phyloP scores from a whole-genome alignment of 2,888 invertebrate genomes.

The Frankliniella intonsa region DNA sequence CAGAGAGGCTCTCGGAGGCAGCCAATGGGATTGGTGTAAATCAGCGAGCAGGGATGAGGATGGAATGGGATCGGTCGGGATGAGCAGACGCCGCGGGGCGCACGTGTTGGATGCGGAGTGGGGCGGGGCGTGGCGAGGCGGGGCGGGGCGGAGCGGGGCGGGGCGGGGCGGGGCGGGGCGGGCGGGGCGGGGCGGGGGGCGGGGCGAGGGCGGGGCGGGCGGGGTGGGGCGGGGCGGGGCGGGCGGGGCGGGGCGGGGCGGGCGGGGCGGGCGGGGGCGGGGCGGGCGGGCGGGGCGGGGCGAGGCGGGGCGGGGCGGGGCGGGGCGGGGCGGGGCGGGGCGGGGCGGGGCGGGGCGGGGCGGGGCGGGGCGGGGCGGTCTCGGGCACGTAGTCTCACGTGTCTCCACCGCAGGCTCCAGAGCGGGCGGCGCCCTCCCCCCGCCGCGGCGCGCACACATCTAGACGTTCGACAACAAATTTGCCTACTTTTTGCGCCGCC shows the following conservation, averaged over 20 bases:
- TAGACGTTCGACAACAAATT: not conserved
- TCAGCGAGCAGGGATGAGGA: not conserved
- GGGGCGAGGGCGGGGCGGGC: not conserved
- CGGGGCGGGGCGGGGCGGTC: no score
- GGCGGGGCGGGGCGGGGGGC: not conserved
- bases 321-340: no score
- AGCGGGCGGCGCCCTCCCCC: not conserved
- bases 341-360: not conserved
- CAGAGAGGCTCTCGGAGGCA: not conserved
- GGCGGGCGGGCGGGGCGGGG: no score
- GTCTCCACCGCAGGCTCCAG: not conserved
- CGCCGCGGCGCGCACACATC: no score
- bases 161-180: no score
- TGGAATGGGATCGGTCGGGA: not conserved
- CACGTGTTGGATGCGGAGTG: no score
- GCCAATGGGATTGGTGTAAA: not conserved
- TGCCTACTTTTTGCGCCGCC: not conserved
- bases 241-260: not conserved
- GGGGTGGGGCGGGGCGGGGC: not conserved
- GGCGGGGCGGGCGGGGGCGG: no score
- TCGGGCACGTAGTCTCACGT: not conserved
- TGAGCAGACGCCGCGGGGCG: not conserved
- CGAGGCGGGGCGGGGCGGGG: no score
- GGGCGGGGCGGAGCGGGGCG: no score
- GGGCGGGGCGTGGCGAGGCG: no score